These are phyloP conservation scores for Synanthedon andrenaeformis DNA, from an alignment of 2,888 invertebrate species.

Conservation along the genomic window DNA sequence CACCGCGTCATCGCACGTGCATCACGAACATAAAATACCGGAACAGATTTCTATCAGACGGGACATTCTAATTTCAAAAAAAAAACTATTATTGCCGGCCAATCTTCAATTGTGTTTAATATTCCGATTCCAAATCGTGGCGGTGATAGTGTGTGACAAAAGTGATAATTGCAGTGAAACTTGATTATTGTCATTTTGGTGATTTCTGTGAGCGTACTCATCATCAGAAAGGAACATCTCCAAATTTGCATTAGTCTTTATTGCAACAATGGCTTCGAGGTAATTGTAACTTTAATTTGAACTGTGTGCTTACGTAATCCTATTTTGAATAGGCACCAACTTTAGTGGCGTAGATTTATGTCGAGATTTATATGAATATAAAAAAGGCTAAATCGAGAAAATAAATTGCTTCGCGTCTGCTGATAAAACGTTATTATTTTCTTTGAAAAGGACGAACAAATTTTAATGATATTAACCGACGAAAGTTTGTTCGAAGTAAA, in stretches of 20 bases:
- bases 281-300: conserved; percentile 14
- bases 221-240: conserved; percentile 3
- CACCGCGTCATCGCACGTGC: conserved; percentile 51
- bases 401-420: too few relatives aligned
- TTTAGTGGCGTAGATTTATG: too few relatives aligned
- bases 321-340: too few relatives aligned
- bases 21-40: conserved; percentile 41
- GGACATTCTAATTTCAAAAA: neutral
- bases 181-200: conserved; percentile 6
- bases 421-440: too few relatives aligned
- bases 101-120: conserved; percentile 8
- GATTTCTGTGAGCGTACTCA: neutral
- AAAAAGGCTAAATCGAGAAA: too few relatives aligned
- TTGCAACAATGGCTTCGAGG: conserved; percentile 47
- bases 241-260: conserved; percentile 13
- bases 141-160: conserved; percentile 19
- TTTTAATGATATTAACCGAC: too few relatives aligned
- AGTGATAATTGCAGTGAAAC: conserved; percentile 22
- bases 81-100: neutral
- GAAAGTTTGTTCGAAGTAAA: too few relatives aligned
- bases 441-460: too few relatives aligned
- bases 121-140: conserved; percentile 7
- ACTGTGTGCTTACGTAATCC: too few relatives aligned
- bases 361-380: too few relatives aligned
- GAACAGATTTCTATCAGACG: conserved; percentile 39